Base-by-base conservation (phyloP, 2,888 invertebrate genomes). In the Drosophila prostipennis region DNA sequence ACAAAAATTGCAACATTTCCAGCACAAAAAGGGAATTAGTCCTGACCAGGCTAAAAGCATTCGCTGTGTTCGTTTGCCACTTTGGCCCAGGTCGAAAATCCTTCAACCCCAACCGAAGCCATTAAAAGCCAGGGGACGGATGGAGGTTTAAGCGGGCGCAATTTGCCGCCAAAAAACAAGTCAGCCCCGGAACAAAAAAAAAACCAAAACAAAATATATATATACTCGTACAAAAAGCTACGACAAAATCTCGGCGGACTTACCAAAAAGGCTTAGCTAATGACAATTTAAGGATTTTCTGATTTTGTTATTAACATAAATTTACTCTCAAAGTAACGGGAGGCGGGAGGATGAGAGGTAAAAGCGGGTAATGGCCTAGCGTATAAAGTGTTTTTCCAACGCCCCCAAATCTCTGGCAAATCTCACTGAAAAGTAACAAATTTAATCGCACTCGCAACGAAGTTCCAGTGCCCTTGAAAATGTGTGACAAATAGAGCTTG, bases 281-380 rank as follows among this genome's bases (percentile, higher is more conserved):
- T 84, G 85, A 85, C 82, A 87, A 84, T 84, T 84, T 84, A 76
- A 85, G 87, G 87, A 84, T 85, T 84, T 75, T 75, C 61, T 75
- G 87, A 83, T 83, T 87, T 84, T 71, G 73, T 69, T 75, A 87
- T 84, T 84, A 87, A 68, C 83, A 84, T 84, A 84, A 84, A 87
- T 87, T 85, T 82, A 75, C 72, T 60, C 53, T 60, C 36, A 60
- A 49, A 19, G 42, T 36, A 45, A 55, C 37, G 29, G 37, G 16
- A 10, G 26, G 32, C 11, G 36, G 36, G n/a, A 6, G n/a, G 23
- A 16, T 3, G 26, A 10, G 14, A 14, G 79, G 57, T 43, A 58
- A 74, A 70, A 53, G 63, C 52, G 68, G 61, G 53, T 61, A 61
- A 61, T 61, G 71, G 75, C 61, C 63, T 55, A 48, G 56, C 64